Conservation (phyloP, 2,797 vertebrate species). For the Chanos chanos region DNA sequence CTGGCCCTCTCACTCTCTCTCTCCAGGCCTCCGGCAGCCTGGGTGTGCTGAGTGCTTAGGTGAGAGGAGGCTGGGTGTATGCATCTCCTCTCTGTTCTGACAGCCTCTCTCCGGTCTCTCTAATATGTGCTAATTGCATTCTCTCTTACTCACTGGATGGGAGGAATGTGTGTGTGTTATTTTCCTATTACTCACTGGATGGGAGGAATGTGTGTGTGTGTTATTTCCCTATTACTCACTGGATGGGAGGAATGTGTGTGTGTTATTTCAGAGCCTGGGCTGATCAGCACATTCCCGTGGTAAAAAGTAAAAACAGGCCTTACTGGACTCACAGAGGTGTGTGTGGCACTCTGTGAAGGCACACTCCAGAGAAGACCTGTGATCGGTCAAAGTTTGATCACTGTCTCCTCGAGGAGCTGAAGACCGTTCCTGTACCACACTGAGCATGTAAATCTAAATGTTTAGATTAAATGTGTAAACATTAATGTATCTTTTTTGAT, state of each 20-base stretch:
- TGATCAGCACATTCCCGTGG: slow-evolving; percentile 76
- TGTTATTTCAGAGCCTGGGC: slow-evolving; percentile 71
- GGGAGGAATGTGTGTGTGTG: slow-evolving; percentile 79
- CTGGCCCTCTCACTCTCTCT: neutral
- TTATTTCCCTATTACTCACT: slow-evolving; percentile 74
- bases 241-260: slow-evolving; percentile 75
- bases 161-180: slow-evolving; percentile 81
- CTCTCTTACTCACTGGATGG: slow-evolving; percentile 68
- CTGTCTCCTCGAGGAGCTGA: too few relatives aligned
- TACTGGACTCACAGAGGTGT: slow-evolving; percentile 65
- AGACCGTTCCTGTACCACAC: too few relatives aligned
- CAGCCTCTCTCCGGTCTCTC: slow-evolving; percentile 68
- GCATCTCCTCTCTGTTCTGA: slow-evolving; percentile 55
- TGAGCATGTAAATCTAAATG: too few relatives aligned
- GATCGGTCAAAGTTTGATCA: too few relatives aligned
- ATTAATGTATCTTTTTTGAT: too few relatives aligned
- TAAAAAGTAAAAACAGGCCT: slow-evolving; percentile 58
- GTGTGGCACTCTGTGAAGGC: slow-evolving; percentile 49
- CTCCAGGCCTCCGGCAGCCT: neutral
- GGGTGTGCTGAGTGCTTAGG: too few relatives aligned
- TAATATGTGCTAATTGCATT: slow-evolving; percentile 81
- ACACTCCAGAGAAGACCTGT: slow-evolving; percentile 27
- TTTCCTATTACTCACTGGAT: slow-evolving; percentile 73
- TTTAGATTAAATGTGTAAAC: too few relatives aligned
- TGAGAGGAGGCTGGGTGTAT: too few relatives aligned